phyloP scores from a whole-genome alignment of 2,113 vertebrate genomes.

The Xerus inauris region DNA sequence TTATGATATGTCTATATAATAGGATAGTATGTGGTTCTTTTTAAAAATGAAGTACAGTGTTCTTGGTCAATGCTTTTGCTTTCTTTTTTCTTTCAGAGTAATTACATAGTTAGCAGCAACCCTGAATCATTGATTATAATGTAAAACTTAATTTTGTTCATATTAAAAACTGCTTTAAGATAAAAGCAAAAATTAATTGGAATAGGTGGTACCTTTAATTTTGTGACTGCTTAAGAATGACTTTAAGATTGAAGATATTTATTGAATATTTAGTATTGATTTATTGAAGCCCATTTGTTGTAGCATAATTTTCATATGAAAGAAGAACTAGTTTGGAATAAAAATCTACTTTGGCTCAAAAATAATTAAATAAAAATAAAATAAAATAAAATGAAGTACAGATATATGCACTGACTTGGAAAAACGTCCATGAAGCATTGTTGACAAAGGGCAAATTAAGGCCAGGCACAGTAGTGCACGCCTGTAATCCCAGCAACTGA shows the following conservation, averaged over 20 bases:
- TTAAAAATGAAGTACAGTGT: no score
- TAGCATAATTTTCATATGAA: neutral
- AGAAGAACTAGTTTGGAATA: neutral
- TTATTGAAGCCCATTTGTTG: neutral
- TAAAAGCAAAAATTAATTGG: neutral
- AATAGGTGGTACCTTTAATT: neutral
- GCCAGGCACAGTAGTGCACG: no score
- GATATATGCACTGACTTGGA: no score
- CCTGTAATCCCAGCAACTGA: no score
- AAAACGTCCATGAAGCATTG: no score
- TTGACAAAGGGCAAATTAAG: no score
- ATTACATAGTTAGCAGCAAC: neutral
- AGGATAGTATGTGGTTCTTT: no score
- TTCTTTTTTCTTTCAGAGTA: neutral
- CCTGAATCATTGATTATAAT: neutral
- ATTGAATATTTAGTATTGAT: neutral
- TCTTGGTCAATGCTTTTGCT: neutral
- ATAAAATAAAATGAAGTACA: no score
- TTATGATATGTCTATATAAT: no score
- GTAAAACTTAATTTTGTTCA: neutral
- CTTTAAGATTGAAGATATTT: neutral
- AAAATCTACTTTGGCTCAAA: neutral
- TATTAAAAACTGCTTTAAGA: neutral
- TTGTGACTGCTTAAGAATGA: neutral
- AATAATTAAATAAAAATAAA: no score